Conservation (phyloP, 1,140 invertebrate species). For the Pteromalus puparum region DNA sequence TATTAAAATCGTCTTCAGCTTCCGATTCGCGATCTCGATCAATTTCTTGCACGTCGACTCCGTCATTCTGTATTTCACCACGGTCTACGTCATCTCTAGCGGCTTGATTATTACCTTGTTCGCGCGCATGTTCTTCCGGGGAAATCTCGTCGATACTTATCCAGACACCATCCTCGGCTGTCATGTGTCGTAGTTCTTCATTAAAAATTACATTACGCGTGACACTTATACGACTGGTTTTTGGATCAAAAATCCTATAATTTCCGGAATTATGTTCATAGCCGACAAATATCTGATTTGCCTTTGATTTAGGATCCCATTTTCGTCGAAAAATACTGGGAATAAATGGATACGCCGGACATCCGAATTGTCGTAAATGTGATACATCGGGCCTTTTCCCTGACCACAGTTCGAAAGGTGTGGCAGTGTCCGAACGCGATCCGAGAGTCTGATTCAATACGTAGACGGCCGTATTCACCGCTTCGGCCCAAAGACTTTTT, state of each 20-base stretch:
- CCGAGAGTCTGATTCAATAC: slow-evolving; percentile 23
- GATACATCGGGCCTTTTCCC: slow-evolving; percentile 71
- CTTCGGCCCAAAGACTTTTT: slow-evolving; percentile 46
- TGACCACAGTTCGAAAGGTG: slow-evolving; percentile 69
- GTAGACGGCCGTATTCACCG: neutral
- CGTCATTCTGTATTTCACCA: neutral
- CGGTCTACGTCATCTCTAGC: neutral
- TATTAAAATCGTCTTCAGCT: neutral
- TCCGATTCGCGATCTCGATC: neutral
- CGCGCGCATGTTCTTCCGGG: neutral
- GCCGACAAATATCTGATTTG: slow-evolving; percentile 56
- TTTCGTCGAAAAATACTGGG: slow-evolving; percentile 57
- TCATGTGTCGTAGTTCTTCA: neutral
- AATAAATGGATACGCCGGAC: neutral
- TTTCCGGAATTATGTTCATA: slow-evolving; percentile 41
- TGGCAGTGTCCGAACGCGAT: slow-evolving; percentile 61
- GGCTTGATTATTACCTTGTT: neutral
- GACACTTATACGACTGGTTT: neutral
- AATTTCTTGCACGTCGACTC: neutral
- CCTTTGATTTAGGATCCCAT: slow-evolving; percentile 56
- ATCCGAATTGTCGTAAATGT: slow-evolving; percentile 69
- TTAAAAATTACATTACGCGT: slow-evolving; percentile 16
- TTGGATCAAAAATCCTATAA: no score
- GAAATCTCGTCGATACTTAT: neutral
- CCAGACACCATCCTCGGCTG: neutral